phyloP scores from a whole-genome alignment of 2,113 vertebrate genomes.

The Zosterops japonicus region DNA sequence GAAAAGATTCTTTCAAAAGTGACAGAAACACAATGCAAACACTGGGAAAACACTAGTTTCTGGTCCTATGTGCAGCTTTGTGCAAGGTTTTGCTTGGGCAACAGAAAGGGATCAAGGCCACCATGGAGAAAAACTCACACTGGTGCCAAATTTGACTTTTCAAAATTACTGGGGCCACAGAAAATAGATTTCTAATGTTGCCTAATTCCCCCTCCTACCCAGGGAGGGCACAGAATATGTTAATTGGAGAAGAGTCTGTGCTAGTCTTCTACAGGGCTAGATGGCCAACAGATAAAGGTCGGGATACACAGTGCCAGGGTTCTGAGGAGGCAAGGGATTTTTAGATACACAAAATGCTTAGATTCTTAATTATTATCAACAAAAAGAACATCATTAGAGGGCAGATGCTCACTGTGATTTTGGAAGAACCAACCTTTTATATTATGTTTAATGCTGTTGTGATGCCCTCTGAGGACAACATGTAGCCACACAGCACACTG shows the following conservation, averaged over 20 bases:
- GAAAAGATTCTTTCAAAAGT: background rate
- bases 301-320: background rate
- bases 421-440: background rate
- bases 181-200: background rate
- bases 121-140: background rate
- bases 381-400: background rate
- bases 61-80: background rate
- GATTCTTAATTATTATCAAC: background rate
- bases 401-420: background rate
- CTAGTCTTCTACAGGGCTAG: background rate
- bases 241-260: background rate
- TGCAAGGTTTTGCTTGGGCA: background rate
- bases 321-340: background rate
- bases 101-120: background rate
- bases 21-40: background rate
- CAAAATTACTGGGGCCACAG: background rate
- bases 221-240: background rate
- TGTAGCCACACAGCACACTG: background rate
- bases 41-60: background rate
- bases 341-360: background rate
- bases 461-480: background rate
- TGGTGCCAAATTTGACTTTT: background rate
- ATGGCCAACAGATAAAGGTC: too few species aligned
- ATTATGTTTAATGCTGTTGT: background rate
- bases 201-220: background rate